These are phyloP conservation scores for Escarpia spicata DNA, from an alignment of 2,888 invertebrate species.

Conservation along the genomic window DNA sequence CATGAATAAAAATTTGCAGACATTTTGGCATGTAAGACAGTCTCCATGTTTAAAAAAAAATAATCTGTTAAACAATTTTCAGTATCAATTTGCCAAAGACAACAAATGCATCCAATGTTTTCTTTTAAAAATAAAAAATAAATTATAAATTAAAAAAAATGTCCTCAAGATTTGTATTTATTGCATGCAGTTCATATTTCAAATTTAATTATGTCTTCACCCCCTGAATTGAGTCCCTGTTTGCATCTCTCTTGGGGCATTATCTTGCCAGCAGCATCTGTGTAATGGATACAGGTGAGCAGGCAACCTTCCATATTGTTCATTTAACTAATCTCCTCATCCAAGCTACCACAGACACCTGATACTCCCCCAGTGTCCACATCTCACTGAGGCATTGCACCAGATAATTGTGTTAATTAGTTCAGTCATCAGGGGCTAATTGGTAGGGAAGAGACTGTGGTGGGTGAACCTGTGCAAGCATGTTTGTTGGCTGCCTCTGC, in stretches of 20 bases:
- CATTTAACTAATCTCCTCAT: neutral
- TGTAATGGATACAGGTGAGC: neutral
- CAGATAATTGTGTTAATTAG: constrained; percentile 13
- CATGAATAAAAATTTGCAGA: neutral
- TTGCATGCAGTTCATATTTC: neutral
- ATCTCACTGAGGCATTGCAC: neutral
- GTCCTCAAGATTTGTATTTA: neutral
- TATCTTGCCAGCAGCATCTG: neutral
- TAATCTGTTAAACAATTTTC: neutral
- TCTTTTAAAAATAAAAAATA: neutral
- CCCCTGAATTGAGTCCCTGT: neutral
- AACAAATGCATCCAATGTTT: neutral
- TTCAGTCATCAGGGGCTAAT: constrained; percentile 10
- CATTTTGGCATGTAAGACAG: neutral
- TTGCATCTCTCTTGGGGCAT: neutral
- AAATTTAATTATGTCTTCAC: neutral
- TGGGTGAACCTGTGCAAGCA: neutral
- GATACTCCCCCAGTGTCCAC: neutral
- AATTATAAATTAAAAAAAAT: no score
- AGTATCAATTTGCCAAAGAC: neutral
- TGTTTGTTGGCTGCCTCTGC: neutral
- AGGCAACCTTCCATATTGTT: neutral
- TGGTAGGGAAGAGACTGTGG: neutral
- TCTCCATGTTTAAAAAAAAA: neutral
- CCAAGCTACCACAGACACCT: neutral